A percentile compares a stretch with the other conserved stretches of the same genome.
Evolutionary conservation across 2,113 vertebrate species (phyloP).

Genomic region (Picathartes gymnocephalus): DNA sequence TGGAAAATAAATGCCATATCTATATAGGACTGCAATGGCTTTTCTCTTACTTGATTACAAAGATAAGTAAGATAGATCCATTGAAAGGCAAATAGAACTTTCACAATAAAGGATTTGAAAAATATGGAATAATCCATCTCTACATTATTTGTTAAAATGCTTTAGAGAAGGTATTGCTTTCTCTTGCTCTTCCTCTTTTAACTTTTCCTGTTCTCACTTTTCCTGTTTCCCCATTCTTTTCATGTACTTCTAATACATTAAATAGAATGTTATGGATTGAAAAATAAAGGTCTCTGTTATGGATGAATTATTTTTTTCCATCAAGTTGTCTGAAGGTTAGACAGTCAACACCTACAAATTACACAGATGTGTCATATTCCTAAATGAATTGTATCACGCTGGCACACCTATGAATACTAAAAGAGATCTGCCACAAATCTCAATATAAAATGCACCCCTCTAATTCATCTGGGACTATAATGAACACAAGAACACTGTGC

Average conservation of each 20-base stretch:
- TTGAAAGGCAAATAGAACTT: slow-evolving; percentile 11
- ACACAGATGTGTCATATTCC: slow-evolving; percentile 54
- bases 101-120: neutral
- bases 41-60: slow-evolving; percentile 15
- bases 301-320: slow-evolving; percentile 60
- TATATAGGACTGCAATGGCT: neutral
- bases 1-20: neutral
- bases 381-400: slow-evolving; percentile 68
- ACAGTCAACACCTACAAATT: slow-evolving; percentile 70
- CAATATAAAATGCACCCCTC: slow-evolving; percentile 29
- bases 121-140: slow-evolving; percentile 1
- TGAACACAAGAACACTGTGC: neutral
- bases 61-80: slow-evolving; percentile 1
- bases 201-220: slow-evolving; percentile 39
- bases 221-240: slow-evolving; percentile 49
- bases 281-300: slow-evolving; percentile 67
- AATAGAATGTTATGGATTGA: slow-evolving; percentile 62
- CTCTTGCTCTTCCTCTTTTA: slow-evolving; percentile 16
- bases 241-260: slow-evolving; percentile 52
- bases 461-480: neutral
- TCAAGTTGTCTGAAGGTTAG: slow-evolving; percentile 66
- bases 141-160: neutral
- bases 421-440: slow-evolving; percentile 50
- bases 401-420: slow-evolving; percentile 63
- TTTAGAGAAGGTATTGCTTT: neutral